Conservation (phyloP, 2,797 vertebrate genomes). For the Chelidonichthys spinosus region DNA sequence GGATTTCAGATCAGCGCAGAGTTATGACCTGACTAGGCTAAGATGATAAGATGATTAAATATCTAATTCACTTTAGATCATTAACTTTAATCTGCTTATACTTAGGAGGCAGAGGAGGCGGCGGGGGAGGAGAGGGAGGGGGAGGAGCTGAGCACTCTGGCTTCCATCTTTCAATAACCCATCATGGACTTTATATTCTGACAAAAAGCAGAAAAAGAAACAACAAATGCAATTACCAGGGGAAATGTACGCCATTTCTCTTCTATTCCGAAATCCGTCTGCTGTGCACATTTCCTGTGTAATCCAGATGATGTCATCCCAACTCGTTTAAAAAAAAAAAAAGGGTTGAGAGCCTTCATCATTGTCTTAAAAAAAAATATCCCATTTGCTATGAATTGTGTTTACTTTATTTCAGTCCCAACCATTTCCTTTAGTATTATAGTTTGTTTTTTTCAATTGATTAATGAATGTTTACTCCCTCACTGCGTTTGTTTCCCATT, state of each 20-base stretch:
- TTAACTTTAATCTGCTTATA: constrained; percentile 84
- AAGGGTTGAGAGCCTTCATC: neutral
- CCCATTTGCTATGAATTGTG: neutral
- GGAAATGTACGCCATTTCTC: constrained; percentile 8
- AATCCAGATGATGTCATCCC: constrained; percentile 16
- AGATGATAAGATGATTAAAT: constrained; percentile 87
- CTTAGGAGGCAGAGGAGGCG: constrained; percentile 68
- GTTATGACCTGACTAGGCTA: constrained; percentile 78
- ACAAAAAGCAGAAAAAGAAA: constrained; percentile 38
- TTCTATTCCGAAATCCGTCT: constrained; percentile 32
- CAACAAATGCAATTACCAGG: constrained; percentile 11
- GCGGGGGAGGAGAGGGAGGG: constrained; percentile 8
- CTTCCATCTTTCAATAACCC: constrained; percentile 66
- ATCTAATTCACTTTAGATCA: constrained; percentile 86
- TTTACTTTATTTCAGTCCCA: neutral
- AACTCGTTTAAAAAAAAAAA: neutral
- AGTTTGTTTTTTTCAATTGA: neutral
- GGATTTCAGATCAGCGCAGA: constrained; percentile 74
- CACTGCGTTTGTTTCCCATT: constrained; percentile 5
- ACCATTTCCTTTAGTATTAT: neutral
- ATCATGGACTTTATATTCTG: constrained; percentile 65
- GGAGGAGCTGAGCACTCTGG: constrained; percentile 33
- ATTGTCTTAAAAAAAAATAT: constrained; percentile 19
- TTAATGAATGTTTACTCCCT: constrained; percentile 1
- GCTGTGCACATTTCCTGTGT: constrained; percentile 36